These are phyloP conservation scores for Caiman crocodilus DNA, from an alignment of 2,797 vertebrate genomes.

Conservation along the genomic window DNA sequence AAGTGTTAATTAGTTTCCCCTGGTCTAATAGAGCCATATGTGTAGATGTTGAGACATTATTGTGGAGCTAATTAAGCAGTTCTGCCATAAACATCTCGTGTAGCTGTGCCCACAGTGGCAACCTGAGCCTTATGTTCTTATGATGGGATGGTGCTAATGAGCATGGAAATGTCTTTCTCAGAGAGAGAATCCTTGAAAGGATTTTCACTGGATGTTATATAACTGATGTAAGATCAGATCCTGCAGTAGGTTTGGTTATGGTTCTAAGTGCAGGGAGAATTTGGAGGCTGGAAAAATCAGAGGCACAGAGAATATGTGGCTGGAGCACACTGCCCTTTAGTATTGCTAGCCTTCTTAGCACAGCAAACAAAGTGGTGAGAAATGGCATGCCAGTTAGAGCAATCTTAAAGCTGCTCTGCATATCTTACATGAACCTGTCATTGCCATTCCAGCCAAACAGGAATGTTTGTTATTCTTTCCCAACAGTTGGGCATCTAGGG, in stretches of 20 bases:
- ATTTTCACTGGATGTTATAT: too few relatives aligned
- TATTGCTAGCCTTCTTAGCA: not conserved
- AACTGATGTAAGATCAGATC: too few relatives aligned
- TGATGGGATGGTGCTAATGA: too few relatives aligned
- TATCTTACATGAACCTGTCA: not conserved
- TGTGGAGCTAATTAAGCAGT: too few relatives aligned
- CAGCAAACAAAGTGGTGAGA: not conserved
- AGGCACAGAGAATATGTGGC: not conserved
- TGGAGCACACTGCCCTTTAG: not conserved
- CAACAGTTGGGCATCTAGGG: not conserved
- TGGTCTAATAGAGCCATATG: too few relatives aligned
- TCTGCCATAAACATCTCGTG: too few relatives aligned
- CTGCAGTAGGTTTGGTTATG: not conserved
- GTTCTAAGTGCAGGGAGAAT: not conserved
- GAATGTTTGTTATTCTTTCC: fast-evolving
- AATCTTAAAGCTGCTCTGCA: not conserved
- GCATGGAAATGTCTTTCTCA: too few relatives aligned
- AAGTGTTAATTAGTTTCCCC: too few relatives aligned
- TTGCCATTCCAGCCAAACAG: not conserved
- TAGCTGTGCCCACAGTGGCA: too few relatives aligned
- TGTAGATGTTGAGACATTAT: too few relatives aligned
- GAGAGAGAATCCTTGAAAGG: too few relatives aligned
- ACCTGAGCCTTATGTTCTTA: too few relatives aligned
- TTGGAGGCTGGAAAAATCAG: not conserved
- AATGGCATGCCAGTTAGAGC: not conserved